These are phyloP conservation scores for Jordanella pulchra DNA, from an alignment of 2,797 vertebrate species.

Conservation along the genomic window DNA sequence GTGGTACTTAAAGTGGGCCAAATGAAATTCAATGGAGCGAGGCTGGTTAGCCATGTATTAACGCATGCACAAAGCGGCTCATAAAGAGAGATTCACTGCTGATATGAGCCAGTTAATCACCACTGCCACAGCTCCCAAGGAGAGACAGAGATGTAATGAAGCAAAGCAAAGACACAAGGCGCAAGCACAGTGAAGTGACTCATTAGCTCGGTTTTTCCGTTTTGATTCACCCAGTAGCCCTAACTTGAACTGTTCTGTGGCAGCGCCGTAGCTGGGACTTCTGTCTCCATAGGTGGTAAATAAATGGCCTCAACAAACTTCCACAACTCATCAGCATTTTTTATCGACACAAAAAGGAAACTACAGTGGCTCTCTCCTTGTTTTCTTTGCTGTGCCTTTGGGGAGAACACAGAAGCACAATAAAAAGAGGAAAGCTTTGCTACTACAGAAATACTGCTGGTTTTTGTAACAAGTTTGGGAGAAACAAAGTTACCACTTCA, in stretches of 20 bases:
- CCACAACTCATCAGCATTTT: conserved; percentile 22
- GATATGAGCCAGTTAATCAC: conserved; percentile 62
- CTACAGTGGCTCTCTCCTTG: conserved; percentile 19
- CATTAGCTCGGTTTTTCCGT: conserved; percentile 38
- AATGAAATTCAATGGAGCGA: conserved; percentile 57
- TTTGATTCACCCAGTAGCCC: conserved; percentile 3
- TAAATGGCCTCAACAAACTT: conserved; percentile 28
- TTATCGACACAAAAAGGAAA: conserved; percentile 39
- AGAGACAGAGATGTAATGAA: conserved; percentile 34
- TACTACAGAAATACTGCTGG: conserved; percentile 30
- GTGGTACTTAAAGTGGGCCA: conserved; percentile 32
- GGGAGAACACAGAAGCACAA: conserved; percentile 23
- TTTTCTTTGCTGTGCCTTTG: conserved; percentile 28
- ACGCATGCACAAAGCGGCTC: conserved; percentile 50
- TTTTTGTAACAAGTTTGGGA: conserved; percentile 20
- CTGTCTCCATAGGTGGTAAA: conserved; percentile 8
- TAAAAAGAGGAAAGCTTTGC: conserved; percentile 29
- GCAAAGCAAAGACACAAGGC: conserved; percentile 24
- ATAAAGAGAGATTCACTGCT: conserved; percentile 54
- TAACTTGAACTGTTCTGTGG: conserved; percentile 12
- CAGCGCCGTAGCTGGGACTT: conserved; percentile 8
- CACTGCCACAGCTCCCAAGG: conserved; percentile 27
- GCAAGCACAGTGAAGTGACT: conserved; percentile 38
- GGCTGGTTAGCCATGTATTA: conserved; percentile 44
- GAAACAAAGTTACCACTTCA: conserved; percentile 24